Percentiles rank a stretch among this genome's conserved stretches.
Conservation (phyloP, 2,113 vertebrate genomes). For the Engystomops pustulosus region DNA sequence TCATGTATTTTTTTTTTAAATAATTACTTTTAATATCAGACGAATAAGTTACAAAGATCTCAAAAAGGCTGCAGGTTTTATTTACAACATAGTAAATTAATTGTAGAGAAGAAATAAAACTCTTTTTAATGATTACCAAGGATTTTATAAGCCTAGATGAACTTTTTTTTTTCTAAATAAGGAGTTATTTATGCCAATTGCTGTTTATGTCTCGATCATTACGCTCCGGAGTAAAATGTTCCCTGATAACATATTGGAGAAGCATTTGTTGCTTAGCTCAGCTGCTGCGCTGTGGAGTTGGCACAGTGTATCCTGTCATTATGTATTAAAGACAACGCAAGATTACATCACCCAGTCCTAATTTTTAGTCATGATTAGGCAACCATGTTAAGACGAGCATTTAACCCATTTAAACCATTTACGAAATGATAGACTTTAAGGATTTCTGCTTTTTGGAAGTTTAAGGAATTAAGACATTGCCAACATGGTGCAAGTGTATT, state of each 20-base stretch:
- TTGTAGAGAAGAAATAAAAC: neutral
- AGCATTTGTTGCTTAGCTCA: constrained; percentile 45
- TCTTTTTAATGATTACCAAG: neutral
- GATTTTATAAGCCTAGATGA: neutral
- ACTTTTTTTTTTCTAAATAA: constrained; percentile 6
- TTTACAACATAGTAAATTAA: neutral
- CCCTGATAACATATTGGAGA: constrained; percentile 42
- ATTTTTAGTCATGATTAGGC: constrained; percentile 61
- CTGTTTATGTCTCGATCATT: neutral
- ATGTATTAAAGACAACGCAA: constrained; percentile 58
- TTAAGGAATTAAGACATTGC: neutral
- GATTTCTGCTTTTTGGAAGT: neutral
- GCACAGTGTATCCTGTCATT: constrained; percentile 58
- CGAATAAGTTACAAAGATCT: too few species aligned
- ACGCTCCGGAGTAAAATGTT: neutral
- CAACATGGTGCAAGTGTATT: neutral
- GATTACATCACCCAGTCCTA: constrained; percentile 60
- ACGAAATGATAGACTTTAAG: neutral
- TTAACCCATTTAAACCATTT: constrained; percentile 23
- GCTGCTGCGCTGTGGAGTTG: constrained; percentile 47
- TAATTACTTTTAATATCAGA: too few species aligned
- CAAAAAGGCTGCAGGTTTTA: neutral
- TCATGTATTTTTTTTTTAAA: too few species aligned
- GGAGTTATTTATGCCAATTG: neutral
- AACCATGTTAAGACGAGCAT: neutral